These are phyloP conservation scores for Dryobota labecula DNA, from an alignment of 2,888 invertebrate genomes.

Conservation along the genomic window DNA sequence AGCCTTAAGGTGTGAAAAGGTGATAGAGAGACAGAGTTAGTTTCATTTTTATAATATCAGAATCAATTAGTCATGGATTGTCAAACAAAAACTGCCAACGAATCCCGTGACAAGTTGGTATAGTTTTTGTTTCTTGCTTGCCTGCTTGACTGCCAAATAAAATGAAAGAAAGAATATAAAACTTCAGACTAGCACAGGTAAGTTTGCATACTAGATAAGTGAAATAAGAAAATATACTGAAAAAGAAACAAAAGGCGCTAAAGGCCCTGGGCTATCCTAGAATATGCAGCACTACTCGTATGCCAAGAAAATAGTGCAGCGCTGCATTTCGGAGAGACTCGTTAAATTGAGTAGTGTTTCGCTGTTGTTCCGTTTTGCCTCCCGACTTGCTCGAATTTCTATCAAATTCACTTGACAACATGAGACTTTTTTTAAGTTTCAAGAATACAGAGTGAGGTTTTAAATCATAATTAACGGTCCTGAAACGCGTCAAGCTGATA, in stretches of 20 bases:
- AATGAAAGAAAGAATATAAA: neutral
- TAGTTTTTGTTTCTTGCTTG: no score
- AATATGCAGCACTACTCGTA: slow-evolving; percentile 19
- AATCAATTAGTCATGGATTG: neutral
- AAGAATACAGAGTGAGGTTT: neutral
- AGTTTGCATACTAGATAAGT: neutral
- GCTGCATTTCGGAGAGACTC: slow-evolving; percentile 8
- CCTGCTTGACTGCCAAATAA: no score
- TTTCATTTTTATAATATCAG: neutral
- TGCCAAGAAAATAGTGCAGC: neutral
- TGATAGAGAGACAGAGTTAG: neutral
- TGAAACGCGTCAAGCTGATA: neutral
- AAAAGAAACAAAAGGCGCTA: slow-evolving; percentile 19
- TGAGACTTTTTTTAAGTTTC: neutral
- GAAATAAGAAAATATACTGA: slow-evolving; percentile 7
- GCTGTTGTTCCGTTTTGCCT: slow-evolving; percentile 6
- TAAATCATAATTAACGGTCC: neutral
- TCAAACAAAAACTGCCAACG: no score
- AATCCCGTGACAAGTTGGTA: no score
- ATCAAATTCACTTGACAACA: neutral
- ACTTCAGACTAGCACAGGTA: no score
- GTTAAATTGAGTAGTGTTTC: slow-evolving; percentile 34
- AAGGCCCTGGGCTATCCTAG: slow-evolving; percentile 11
- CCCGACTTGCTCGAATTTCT: neutral
- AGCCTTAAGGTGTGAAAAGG: no score